Evolutionary conservation across 2,888 invertebrate genomes (phyloP).

Genomic region (Stramonita haemastoma): DNA sequence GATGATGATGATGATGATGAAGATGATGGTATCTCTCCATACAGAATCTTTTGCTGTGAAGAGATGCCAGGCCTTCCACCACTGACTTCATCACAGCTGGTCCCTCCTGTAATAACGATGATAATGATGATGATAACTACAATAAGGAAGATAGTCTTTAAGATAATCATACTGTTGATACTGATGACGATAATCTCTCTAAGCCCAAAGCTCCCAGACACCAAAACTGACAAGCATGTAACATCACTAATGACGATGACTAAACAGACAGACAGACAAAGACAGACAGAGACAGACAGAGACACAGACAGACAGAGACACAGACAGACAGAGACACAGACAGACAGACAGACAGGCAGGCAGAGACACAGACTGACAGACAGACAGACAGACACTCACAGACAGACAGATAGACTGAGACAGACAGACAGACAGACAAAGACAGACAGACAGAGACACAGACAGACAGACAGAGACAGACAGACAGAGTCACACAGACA

Average conservation of each 20-base stretch:
- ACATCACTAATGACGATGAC: no score
- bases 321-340: not conserved
- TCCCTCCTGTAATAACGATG: constrained; percentile 41
- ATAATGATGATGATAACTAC: no score
- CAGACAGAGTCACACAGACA: not conserved
- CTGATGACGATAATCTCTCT: not conserved
- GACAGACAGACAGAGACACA: not conserved
- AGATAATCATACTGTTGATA: not conserved
- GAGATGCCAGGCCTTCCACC: constrained; percentile 49
- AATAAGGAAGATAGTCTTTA: not conserved
- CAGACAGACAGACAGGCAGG: not conserved
- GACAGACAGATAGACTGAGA: not conserved
- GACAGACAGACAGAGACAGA: not conserved
- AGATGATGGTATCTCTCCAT: constrained; percentile 64
- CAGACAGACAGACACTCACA: not conserved
- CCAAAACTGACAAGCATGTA: not conserved
- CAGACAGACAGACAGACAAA: not conserved
- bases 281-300: not conserved
- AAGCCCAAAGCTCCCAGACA: not conserved
- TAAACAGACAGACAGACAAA: not conserved
- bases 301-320: not conserved
- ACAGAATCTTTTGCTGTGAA: constrained; percentile 62
- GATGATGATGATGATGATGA: constrained; percentile 34
- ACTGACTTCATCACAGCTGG: constrained; percentile 53
- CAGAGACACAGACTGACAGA: not conserved